These are phyloP conservation scores for Xylota segnis DNA, from an alignment of 2,888 invertebrate species.

Conservation along the genomic window DNA sequence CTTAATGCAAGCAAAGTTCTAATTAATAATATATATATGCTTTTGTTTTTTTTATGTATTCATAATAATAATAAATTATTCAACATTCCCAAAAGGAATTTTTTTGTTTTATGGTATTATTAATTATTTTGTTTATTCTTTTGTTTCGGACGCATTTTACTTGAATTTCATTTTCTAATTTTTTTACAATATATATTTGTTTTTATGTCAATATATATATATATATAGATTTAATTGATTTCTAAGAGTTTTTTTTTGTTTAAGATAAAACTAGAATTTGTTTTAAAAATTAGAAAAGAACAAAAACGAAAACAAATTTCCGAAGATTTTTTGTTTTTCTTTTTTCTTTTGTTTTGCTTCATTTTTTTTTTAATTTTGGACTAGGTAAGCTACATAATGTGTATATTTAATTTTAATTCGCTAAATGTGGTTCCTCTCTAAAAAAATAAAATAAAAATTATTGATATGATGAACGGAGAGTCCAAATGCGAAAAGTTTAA, in stretches of 20 bases:
- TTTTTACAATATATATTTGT: conserved; percentile 68
- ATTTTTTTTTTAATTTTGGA: conserved; percentile 58
- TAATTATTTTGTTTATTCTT: conserved; percentile 20
- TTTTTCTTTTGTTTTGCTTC: conserved; percentile 30
- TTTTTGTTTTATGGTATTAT: conserved; percentile 40
- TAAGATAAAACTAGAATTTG: conserved; percentile 30
- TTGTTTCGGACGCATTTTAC: conserved; percentile 75
- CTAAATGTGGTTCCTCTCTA: conserved; percentile 69
- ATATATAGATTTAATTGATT: conserved; percentile 73
- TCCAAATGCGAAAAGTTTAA: conserved; percentile 63
- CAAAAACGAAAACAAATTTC: conserved; percentile 30
- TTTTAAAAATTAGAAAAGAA: conserved; percentile 28
- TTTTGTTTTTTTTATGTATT: conserved; percentile 62
- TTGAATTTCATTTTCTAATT: conserved; percentile 76
- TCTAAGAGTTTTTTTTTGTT: conserved; percentile 61
- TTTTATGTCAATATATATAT: conserved; percentile 15
- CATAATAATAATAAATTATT: conserved; percentile 67
- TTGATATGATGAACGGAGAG: conserved; percentile 75
- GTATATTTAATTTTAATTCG: conserved; percentile 74
- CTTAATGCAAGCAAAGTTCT: conserved; percentile 71
- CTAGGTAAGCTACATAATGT: conserved; percentile 70
- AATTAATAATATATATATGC: conserved; percentile 63
- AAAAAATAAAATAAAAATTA: conserved; percentile 59
- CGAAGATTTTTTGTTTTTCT: conserved; percentile 31
- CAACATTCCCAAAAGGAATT: conserved; percentile 64